A percentile compares a stretch with the other conserved stretches of the same genome.
Evolutionary conservation across 1,140 invertebrate species (phyloP).

Genomic region (Bombus cullumanus): DNA sequence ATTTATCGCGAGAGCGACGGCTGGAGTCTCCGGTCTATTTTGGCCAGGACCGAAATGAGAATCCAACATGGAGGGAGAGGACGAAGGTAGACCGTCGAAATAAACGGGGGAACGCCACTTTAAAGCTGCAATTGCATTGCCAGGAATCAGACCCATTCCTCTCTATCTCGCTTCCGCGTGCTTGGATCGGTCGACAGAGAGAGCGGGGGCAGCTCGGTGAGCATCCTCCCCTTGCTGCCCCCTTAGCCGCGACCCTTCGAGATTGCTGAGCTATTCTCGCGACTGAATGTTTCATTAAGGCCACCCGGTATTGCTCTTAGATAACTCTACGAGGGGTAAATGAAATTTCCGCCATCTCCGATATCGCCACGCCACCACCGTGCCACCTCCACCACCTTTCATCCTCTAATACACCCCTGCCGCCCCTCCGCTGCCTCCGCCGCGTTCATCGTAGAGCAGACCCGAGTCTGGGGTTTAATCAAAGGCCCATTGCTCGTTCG

Average conservation of each 20-base stretch:
- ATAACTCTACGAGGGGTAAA: slow-evolving; percentile 83
- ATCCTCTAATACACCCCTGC: slow-evolving; percentile 67
- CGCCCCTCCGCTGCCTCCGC: slow-evolving; percentile 4
- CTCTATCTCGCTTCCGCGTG: slow-evolving; percentile 63
- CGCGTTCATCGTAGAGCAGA: slow-evolving; percentile 40
- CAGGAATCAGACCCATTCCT: slow-evolving; percentile 81
- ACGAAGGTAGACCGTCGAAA: slow-evolving; percentile 78
- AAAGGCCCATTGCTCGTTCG: slow-evolving; percentile 78
- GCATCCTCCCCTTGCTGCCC: slow-evolving; percentile 60
- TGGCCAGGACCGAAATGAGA: slow-evolving; percentile 65
- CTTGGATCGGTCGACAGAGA: slow-evolving; percentile 46
- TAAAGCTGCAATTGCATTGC: slow-evolving; percentile 83
- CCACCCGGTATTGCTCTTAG: slow-evolving; percentile 84
- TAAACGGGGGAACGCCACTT: slow-evolving; percentile 82
- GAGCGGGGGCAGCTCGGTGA: slow-evolving; percentile 52
- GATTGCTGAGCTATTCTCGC: slow-evolving; percentile 83
- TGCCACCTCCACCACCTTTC: slow-evolving; percentile 66
- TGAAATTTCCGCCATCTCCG: slow-evolving; percentile 83
- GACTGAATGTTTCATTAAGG: slow-evolving; percentile 84
- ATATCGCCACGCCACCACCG: slow-evolving; percentile 76
- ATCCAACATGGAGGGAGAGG: slow-evolving; percentile 60
- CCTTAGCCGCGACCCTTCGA: slow-evolving; percentile 79
- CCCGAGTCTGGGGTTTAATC: slow-evolving; percentile 77
- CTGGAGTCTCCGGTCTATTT: slow-evolving; percentile 59
- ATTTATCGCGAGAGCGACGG: slow-evolving; percentile 52